Base-by-base conservation (phyloP, 2,888 invertebrate species). In the Harmothoe impar region DNA sequence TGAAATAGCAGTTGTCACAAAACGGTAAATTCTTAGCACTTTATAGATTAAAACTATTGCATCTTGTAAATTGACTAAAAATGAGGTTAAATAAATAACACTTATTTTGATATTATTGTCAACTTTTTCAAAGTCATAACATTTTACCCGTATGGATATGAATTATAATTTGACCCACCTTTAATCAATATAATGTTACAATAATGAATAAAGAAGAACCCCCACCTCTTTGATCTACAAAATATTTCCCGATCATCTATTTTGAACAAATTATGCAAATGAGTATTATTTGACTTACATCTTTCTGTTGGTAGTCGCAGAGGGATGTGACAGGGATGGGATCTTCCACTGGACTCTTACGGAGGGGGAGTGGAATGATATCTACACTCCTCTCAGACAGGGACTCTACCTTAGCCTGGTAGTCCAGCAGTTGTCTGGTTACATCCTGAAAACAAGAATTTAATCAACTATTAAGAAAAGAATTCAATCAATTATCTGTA, bases 251-350 rank as follows among this genome's bases (percentile, higher is more conserved):
- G n/a, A n/a, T n/a, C n/a, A n/a, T n/a, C n/a, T n/a, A n/a, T n/a
- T n/a, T n/a, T n/a, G n/a, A n/a, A n/a, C n/a, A 43, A 10, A 43
- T 43, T 43, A 43, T 43, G 10, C 43, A 43, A 43, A 43, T 43
- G 3, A 43, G 43, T n/a, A n/a, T n/a, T n/a, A n/a, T n/a, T 7
- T 62, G 43, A 62, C 96, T 96, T 94, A 97, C 97, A 93, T 97
- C 97, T 91, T 97, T 98, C 95, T 98, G 98, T 95, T 98, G 98
- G 96, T 99, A 99, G 93, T 98, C 98, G 96, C 99, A 99, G 84
- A 99, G 98, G 89, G 99, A 98, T 92, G 98, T 98, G 0, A 99
- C 98, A 91, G 97, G 97, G 89, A 98, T 96, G 17, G 99, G 98
- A 93, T 98, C 97, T 0, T 97, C 97, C 43, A 99, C 97, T 0